A percentile compares a stretch with the other conserved stretches of the same genome.
phyloP scores from a whole-genome alignment of 2,888 invertebrate species.

The Tachina fera region DNA sequence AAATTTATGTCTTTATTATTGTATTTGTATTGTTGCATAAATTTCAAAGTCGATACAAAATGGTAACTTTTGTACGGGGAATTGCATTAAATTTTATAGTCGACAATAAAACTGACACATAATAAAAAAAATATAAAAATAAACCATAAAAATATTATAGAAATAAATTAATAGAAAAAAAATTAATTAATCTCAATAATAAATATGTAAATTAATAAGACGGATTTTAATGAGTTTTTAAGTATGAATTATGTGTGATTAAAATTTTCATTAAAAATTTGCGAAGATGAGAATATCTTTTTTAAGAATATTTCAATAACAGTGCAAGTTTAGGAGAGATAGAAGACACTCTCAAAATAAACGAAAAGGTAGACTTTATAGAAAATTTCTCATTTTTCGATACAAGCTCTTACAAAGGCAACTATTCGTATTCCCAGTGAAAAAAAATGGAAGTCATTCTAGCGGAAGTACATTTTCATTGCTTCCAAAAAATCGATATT shows the following conservation, averaged over 20 bases:
- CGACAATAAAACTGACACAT: conserved; percentile 44
- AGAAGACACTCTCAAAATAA: no score
- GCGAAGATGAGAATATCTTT: no score
- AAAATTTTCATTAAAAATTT: no score
- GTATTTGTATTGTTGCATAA: conserved; percentile 29
- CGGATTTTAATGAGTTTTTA: background rate
- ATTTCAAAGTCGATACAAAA: background rate
- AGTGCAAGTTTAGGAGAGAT: no score
- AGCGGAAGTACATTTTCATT: no score
- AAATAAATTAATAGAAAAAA: background rate
- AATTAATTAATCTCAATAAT: background rate
- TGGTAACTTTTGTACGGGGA: background rate
- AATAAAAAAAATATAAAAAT: background rate
- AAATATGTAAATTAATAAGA: background rate
- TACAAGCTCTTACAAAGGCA: no score
- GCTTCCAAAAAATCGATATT: no score
- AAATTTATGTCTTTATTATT: conserved; percentile 47
- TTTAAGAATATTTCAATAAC: no score
- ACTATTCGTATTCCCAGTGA: no score
- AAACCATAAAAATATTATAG: background rate
- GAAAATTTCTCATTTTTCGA: no score
- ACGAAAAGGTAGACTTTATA: no score
- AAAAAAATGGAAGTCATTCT: no score
- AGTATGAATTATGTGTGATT: background rate
- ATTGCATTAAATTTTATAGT: conserved; percentile 24